Base-by-base conservation (phyloP, 2,113 vertebrate genomes). In the Holacanthus passer region DNA sequence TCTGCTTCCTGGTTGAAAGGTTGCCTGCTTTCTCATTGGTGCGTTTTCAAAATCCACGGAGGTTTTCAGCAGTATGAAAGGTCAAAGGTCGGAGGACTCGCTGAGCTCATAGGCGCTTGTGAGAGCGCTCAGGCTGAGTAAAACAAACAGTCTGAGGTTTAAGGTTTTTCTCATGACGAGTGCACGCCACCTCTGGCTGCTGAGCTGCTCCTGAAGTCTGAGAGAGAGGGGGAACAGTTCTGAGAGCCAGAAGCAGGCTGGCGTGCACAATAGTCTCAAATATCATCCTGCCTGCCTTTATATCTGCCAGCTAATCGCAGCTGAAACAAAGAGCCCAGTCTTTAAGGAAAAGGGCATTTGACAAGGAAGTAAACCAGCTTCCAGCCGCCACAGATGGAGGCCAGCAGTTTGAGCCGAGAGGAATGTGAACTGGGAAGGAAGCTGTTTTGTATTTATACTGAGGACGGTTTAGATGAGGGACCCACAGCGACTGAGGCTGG, bases 251-350 rank as follows among this genome's bases (percentile, higher is more conserved):
- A 50, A 72, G 64, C 83, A 70, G 78, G 79, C 88, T 65, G 81
- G 39, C 87, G 78, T 48, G 48, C 82, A 89, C 89, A 87, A 60
- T 86, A 64, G 92, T 92, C 83, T 95, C 94, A 93, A 76, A 94
- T 94, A 92, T 94, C 91, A 35, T 17, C 74, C 84, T 45, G 89
- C 76, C 52, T 69, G 73, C 77, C 64, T 79, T 84, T 79, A 9
- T 89, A 88, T 94, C 90, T 88, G 89, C 88, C 83, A 85, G 82
- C 62, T 70, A 83, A 93, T 89, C 88, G 41, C 68, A 48, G 77
- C 77, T 79, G 70, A 85, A 92, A 94, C 94, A 95, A 95, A 94
- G 94, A 83, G 81, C 53, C 75, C 88, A 93, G 92, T 93, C 90
- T 95, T 92, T 66, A 77, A 89, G 87, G 82, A 83, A 85, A 91